Base-by-base conservation (phyloP, 2,888 invertebrate species). In the Drepanosiphum platanoidis region DNA sequence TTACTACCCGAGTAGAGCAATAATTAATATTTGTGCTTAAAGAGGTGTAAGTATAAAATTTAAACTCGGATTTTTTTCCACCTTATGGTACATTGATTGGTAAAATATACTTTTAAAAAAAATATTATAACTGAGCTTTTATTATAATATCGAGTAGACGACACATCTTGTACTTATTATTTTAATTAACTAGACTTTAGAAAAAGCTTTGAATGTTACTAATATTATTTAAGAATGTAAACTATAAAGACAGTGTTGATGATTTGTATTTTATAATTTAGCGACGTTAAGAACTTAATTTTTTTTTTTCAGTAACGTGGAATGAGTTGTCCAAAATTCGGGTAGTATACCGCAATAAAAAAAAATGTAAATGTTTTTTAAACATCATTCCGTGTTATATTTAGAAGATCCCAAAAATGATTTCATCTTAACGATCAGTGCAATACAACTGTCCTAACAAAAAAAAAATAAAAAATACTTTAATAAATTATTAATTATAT, bases 231-330 rank as follows among this genome's bases (percentile, higher is more conserved):
- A 32, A 58, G 22, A 34, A 5, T 36, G 8, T 80, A 36, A 61
- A 42, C 15, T 61, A 61, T 27, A 61, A 71, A 39, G 36, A 71
- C 39, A 30, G 15, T 77, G 61, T 61, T 36, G 15, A 52, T 52
- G n/a, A n/a, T n/a, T n/a, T 52, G 34, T 15, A 72, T 71, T 11
- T 71, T 61, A 42, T 72, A 75, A 52, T 68, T 77, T 77, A 84
- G 75, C 58, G 66, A 39, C 27, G 32, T 75, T 52, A 68, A 77
- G 84, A 68, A 77, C 84, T 77, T 84, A 70, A 46, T 77, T 84
- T 84, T 82, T 84, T 84, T 74, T 84, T 84, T 84, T 84, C 84
- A 84, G 84, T 84, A 84, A 84, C n/a, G 84, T 84, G 84, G 84
- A 84, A 84, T 84, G 84, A 84, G 77, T 75, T 84, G 68, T 77